Base-by-base conservation (phyloP, 2,113 vertebrate genomes). In the Lepus timidus region DNA sequence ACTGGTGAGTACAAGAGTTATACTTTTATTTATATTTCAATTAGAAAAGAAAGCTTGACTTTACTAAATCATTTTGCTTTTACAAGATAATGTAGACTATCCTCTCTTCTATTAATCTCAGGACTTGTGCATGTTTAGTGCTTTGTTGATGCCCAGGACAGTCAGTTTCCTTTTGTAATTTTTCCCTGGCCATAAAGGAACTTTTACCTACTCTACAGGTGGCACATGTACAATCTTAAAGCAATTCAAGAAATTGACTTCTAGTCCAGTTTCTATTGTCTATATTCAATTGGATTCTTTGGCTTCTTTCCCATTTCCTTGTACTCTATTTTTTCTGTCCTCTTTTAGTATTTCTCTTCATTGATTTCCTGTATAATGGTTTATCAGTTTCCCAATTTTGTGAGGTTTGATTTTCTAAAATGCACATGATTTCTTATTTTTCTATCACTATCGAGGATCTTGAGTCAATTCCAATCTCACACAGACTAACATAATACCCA, bases 321-420 rank as follows among this genome's bases (percentile, higher is more conserved):
- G 22, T 11, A 23, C 19, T 23, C 5, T 14, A 0, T 65, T 67
- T 91, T 89, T 52, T 3, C 1, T 27, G 10, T 23, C 1, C n/a
- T 51, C 44, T 90, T 73, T 52, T 5, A 9, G 2, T 79, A 36
- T 88, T 93, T 94, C 3, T 90, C 91, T 93, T 84, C 10, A 52
- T 67, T 88, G 79, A 70, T 52, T 86, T 75, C 9, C 11, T 44
- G 81, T 70, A 4, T 75, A 90, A 75, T 65, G 23, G 1, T 78
- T 67, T 80, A 8, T 6, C 79, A 78, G 4, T 52, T 93, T 88
- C 86, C 64, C n/a, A 71, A 36, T 75, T 67, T 65, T 79, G 1
- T 80, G 44, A 61, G 0, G 2, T 82, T 75, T 70, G 29, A 44
- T 84, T 95, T 93, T 52, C 29, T 71, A 52, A 90, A 95, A 90